Conservation (phyloP, 2,797 vertebrate species). For the Alauda arvensis region DNA sequence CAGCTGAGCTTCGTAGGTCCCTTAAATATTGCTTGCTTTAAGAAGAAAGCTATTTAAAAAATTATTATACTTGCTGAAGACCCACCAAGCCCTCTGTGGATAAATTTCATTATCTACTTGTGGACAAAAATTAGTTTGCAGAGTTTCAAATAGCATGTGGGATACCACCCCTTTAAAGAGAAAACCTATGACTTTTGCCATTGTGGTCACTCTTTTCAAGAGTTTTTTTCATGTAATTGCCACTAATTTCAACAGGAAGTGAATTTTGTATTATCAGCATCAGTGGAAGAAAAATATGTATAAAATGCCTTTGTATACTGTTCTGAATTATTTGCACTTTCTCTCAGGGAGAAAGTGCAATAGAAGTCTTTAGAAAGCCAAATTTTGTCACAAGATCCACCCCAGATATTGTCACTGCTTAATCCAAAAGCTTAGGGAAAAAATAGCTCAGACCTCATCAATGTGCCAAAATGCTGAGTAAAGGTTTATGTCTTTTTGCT, state of each 20-base stretch:
- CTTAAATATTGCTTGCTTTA: not conserved
- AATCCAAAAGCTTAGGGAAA: constrained; percentile 3
- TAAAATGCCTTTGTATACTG: not conserved
- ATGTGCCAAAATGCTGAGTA: constrained; percentile 14
- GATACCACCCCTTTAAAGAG: not conserved
- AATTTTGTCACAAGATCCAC: not conserved
- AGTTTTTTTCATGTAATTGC: not conserved
- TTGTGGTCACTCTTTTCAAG: not conserved
- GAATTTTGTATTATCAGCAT: not conserved
- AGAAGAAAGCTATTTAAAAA: not conserved
- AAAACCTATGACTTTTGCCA: not conserved
- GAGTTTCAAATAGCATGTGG: not conserved
- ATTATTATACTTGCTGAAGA: not conserved
- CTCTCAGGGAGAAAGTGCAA: not conserved
- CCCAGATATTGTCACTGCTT: not conserved
- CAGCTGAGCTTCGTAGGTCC: not conserved
- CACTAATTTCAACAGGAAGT: not conserved
- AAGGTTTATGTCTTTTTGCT: not conserved
- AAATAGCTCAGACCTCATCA: not conserved
- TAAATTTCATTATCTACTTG: not conserved
- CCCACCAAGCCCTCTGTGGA: not conserved
- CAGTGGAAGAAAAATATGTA: not conserved
- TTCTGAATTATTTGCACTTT: not conserved
- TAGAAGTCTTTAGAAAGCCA: not conserved
- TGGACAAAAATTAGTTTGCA: not conserved